Conservation (phyloP, 35 echinoderm and acorn worm genomes). For the Nesometra sesokonis region DNA sequence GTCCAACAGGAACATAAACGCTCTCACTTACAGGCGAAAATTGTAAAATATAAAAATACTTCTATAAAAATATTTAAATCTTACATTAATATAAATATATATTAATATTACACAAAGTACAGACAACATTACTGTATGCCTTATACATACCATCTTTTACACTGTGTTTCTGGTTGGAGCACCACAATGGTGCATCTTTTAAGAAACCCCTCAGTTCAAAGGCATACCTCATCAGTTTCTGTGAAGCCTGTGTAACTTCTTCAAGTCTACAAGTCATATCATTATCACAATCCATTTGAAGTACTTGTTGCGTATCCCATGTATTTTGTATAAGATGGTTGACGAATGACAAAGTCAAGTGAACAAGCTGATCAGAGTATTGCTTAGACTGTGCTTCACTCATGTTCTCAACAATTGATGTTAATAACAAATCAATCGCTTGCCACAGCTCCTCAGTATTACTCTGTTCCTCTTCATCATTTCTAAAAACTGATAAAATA, state of each 20-base stretch:
- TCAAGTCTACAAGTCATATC: neutral
- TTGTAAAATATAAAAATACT: no score
- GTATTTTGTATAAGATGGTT: constrained; percentile 74
- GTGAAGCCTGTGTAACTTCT: constrained; percentile 26
- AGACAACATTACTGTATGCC: no score
- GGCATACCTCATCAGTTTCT: constrained; percentile 42
- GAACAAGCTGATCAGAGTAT: constrained; percentile 68
- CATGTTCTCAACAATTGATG: constrained; percentile 50
- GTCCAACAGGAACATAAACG: no score
- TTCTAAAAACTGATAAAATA: neutral
- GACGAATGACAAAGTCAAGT: constrained; percentile 57
- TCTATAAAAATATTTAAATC: neutral
- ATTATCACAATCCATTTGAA: neutral
- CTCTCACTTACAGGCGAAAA: no score
- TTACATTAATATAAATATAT: no score
- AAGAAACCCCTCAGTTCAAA: constrained; percentile 43
- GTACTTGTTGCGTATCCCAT: neutral
- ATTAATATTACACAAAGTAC: no score
- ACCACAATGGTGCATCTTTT: constrained; percentile 15
- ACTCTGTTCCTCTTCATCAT: neutral
- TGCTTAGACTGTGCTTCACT: constrained; percentile 67
- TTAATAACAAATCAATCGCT: constrained; percentile 63
- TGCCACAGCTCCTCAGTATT: constrained; percentile 41
- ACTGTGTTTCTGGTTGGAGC: neutral
- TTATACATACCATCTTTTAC: no score